Percentiles rank a stretch among this genome's conserved stretches.
Evolutionary conservation across 1,140 invertebrate genomes (phyloP).

Genomic region (Nautilus pompilius): DNA sequence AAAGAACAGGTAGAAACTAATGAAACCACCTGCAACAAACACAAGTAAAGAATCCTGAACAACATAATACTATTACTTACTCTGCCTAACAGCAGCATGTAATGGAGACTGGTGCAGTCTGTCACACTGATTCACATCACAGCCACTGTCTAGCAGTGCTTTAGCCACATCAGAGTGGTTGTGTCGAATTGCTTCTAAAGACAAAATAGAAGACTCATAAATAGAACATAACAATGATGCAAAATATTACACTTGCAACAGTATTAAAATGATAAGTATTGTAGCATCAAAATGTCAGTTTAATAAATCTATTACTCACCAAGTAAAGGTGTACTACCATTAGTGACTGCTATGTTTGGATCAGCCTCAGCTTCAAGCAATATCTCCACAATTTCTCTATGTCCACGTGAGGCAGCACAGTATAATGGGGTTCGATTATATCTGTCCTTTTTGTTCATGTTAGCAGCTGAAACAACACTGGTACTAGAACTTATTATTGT

Average conservation of each 20-base stretch:
- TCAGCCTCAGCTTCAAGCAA: constrained; percentile 32
- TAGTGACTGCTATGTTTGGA: constrained; percentile 32
- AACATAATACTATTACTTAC: constrained; percentile 14
- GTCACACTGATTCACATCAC: constrained; percentile 36
- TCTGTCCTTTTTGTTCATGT: constrained; percentile 33
- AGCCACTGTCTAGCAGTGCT: constrained; percentile 23
- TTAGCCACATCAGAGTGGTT: constrained; percentile 27
- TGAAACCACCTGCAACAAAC: no score
- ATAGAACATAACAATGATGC: neutral
- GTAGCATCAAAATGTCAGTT: no score
- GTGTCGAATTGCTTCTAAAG: constrained; percentile 33
- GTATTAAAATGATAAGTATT: no score
- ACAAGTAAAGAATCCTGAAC: no score
- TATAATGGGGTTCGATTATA: constrained; percentile 38
- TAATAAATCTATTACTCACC: constrained; percentile 36
- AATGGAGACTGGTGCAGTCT: constrained; percentile 32
- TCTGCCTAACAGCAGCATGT: constrained; percentile 40
- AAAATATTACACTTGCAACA: neutral
- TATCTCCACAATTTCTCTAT: constrained; percentile 32
- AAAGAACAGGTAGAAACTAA: no score
- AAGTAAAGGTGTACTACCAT: constrained; percentile 43
- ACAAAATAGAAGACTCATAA: neutral
- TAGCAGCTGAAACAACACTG: constrained; percentile 30
- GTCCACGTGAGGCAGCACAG: constrained; percentile 31
- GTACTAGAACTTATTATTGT: neutral